These are phyloP conservation scores for Bruchidius siliquastri DNA, from an alignment of 2,888 invertebrate species.

Conservation along the genomic window DNA sequence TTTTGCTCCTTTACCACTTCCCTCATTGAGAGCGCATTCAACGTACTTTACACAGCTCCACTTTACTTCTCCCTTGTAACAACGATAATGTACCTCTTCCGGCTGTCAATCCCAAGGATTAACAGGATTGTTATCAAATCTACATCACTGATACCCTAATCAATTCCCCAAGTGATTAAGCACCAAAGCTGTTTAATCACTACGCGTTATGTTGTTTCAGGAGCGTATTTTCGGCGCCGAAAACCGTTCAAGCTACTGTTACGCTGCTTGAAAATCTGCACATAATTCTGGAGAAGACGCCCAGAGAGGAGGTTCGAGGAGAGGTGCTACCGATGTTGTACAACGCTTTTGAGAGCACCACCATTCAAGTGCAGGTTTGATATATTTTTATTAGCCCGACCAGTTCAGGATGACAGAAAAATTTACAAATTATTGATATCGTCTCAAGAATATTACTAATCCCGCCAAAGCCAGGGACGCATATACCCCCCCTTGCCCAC, in stretches of 20 bases:
- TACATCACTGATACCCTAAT: background rate
- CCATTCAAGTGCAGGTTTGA: constrained; percentile 82
- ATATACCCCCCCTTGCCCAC: too few relatives aligned
- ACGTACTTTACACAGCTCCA: too few relatives aligned
- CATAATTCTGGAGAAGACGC: constrained; percentile 81
- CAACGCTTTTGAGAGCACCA: constrained; percentile 80
- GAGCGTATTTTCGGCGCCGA: constrained; percentile 69
- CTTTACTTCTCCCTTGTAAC: too few relatives aligned
- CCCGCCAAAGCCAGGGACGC: too few relatives aligned
- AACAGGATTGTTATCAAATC: background rate
- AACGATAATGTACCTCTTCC: background rate
- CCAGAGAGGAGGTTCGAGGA: constrained; percentile 68
- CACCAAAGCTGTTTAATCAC: background rate
- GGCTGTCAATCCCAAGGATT: background rate
- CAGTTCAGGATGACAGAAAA: too few relatives aligned
- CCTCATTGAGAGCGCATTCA: too few relatives aligned
- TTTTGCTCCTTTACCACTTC: too few relatives aligned
- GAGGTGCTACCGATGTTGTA: constrained; percentile 85
- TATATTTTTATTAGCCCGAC: background rate
- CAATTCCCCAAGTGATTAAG: background rate
- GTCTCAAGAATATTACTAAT: too few relatives aligned
- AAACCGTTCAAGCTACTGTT: constrained; percentile 80
- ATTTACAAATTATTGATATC: too few relatives aligned
- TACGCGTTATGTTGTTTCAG: constrained; percentile 46
- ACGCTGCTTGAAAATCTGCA: constrained; percentile 87